A percentile compares a stretch with the other conserved stretches of the same genome.
Evolutionary conservation across 2,113 vertebrate species (phyloP).

Genomic region (Coracopsis vasa): DNA sequence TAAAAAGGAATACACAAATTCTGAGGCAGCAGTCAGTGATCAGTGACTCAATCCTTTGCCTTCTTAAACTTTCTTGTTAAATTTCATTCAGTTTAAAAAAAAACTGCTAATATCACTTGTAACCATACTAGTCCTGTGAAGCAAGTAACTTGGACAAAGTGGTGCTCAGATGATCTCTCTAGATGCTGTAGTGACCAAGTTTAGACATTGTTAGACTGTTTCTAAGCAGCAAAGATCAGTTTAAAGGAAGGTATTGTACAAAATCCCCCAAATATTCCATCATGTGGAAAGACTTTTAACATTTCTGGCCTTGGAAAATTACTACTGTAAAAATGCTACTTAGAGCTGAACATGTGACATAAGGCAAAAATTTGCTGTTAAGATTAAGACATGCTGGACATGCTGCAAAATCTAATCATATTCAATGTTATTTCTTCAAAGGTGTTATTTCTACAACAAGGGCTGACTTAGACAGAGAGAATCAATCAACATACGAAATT

Average conservation of each 20-base stretch:
- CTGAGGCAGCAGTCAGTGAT: background rate
- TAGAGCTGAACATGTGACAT: background rate
- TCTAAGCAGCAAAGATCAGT: background rate
- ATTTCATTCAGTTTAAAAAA: background rate
- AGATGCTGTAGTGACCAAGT: background rate
- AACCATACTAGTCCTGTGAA: background rate
- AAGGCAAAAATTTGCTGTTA: background rate
- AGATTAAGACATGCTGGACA: background rate
- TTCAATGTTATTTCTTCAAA: constrained; percentile 29
- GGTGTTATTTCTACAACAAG: constrained; percentile 78
- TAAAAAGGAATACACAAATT: background rate
- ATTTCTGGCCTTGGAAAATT: background rate
- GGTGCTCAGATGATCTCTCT: background rate
- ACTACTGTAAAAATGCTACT: background rate
- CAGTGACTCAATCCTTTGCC: background rate
- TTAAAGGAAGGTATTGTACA: background rate
- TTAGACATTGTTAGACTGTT: background rate
- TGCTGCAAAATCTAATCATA: background rate
- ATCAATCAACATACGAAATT: constrained; percentile 76
- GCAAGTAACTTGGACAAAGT: background rate
- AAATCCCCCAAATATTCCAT: background rate
- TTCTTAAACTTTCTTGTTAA: background rate
- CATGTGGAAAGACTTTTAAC: background rate
- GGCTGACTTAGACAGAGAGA: constrained; percentile 85
- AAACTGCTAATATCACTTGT: background rate